Evolutionary conservation across 2,888 invertebrate species (phyloP).

Genomic region (Stenchaetothrips biformis): DNA sequence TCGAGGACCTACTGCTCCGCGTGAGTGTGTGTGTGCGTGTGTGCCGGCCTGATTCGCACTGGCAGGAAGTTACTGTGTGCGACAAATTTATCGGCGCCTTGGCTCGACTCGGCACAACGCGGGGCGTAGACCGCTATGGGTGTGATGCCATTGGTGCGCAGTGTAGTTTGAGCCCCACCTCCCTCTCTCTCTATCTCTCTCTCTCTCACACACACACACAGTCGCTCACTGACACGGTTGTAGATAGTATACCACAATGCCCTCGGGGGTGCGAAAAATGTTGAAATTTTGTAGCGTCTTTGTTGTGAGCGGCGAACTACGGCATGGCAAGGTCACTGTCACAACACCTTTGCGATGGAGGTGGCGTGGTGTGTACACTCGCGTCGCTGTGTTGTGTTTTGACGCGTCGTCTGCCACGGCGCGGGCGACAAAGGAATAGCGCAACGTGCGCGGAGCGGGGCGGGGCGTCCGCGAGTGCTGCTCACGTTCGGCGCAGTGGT

Average conservation of each 20-base stretch:
- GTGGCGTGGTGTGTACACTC: not conserved
- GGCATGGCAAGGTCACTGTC: not conserved
- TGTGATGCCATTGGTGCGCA: not conserved
- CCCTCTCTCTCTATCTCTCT: not conserved
- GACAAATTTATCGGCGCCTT: conserved; percentile 15
- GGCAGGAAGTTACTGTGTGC: not conserved
- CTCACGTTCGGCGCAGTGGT: too few species aligned
- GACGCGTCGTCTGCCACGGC: not conserved
- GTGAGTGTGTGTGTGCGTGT: not conserved
- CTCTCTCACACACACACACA: not conserved
- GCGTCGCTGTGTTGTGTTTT: not conserved
- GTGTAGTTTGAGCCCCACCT: not conserved
- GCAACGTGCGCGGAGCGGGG: not conserved
- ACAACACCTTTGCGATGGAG: not conserved
- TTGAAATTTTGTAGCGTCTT: too few species aligned
- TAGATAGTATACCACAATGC: too few species aligned
- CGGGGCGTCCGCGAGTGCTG: not conserved
- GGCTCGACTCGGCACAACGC: not conserved
- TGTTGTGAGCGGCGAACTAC: too few species aligned
- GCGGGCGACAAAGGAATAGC: not conserved
- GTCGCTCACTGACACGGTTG: too few species aligned
- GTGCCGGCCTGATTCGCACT: not conserved
- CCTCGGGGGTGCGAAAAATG: too few species aligned
- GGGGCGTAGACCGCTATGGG: not conserved
- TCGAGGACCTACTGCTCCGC: not conserved